phyloP scores from a whole-genome alignment of 2,888 invertebrate genomes.

The Oasisia sp. region DNA sequence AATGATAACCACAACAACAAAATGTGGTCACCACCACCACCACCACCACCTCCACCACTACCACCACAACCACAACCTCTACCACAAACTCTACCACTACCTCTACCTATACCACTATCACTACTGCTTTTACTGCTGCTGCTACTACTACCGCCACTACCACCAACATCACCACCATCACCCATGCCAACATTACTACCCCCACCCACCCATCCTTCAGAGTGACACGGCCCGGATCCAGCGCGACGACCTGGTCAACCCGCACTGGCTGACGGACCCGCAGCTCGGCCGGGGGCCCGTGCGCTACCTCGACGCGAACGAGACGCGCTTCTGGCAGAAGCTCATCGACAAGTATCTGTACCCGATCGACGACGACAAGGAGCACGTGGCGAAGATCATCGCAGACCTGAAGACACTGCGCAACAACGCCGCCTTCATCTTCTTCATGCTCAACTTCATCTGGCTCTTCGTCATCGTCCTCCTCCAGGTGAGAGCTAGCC shows the following conservation, averaged over 20 bases:
- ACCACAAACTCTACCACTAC: no score
- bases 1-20: no score
- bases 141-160: no score
- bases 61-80: no score
- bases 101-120: no score
- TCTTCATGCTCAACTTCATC: constrained; percentile 98
- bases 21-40: no score
- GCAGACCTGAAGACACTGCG: constrained; percentile 54
- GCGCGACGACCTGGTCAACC: constrained; percentile 49
- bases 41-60: no score
- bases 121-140: no score
- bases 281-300: constrained; percentile 74
- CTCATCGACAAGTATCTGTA: constrained; percentile 89
- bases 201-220: neutral
- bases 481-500: constrained; percentile 78
- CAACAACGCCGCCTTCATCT: constrained; percentile 67
- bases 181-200: neutral
- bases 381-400: constrained; percentile 61
- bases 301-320: constrained; percentile 83
- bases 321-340: constrained; percentile 91
- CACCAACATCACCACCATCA: no score
- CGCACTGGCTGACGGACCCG: constrained; percentile 50
- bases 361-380: constrained; percentile 92
- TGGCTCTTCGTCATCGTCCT: constrained; percentile 99
- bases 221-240: constrained; percentile 31